phyloP scores from a whole-genome alignment of 2,797 vertebrate species.

The Sebastes taczanowskii region DNA sequence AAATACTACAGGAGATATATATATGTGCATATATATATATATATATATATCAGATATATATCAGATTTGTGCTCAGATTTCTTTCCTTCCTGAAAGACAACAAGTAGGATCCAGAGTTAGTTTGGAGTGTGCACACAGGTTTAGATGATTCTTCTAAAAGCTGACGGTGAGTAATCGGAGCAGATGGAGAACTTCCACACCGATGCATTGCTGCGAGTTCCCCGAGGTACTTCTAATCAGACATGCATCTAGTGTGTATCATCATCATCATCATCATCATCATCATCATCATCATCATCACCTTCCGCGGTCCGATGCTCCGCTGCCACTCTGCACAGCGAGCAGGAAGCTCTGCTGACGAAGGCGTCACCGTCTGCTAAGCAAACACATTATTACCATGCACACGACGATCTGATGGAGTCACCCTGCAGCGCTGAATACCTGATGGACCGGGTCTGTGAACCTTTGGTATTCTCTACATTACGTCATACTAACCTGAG shows the following conservation, averaged over 20 bases:
- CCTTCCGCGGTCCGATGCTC: conserved; percentile 8
- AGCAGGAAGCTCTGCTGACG: conserved; percentile 1
- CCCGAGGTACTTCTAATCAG: conserved; percentile 32
- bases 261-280: background rate
- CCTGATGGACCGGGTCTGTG: background rate
- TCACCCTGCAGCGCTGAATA: background rate
- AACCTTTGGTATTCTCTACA: background rate
- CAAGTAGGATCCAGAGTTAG: too few relatives aligned
- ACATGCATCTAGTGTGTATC: background rate
- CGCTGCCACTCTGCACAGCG: background rate
- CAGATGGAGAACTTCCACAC: conserved; percentile 49
- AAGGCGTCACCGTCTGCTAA: conserved; percentile 8
- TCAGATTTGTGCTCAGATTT: too few relatives aligned
- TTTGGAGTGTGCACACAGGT: too few relatives aligned
- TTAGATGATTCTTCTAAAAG: background rate
- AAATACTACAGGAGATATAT: too few relatives aligned
- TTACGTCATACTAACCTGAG: background rate
- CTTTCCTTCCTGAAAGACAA: too few relatives aligned
- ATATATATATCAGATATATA: too few relatives aligned
- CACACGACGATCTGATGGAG: background rate
- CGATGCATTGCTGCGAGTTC: conserved; percentile 15
- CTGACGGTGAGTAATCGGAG: conserved; percentile 17
- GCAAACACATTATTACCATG: conserved; percentile 13
- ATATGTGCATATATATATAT: too few relatives aligned
- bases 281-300: background rate